Evolutionary conservation across 2,797 vertebrate genomes (phyloP).

Genomic region (Echeneis naucrates): DNA sequence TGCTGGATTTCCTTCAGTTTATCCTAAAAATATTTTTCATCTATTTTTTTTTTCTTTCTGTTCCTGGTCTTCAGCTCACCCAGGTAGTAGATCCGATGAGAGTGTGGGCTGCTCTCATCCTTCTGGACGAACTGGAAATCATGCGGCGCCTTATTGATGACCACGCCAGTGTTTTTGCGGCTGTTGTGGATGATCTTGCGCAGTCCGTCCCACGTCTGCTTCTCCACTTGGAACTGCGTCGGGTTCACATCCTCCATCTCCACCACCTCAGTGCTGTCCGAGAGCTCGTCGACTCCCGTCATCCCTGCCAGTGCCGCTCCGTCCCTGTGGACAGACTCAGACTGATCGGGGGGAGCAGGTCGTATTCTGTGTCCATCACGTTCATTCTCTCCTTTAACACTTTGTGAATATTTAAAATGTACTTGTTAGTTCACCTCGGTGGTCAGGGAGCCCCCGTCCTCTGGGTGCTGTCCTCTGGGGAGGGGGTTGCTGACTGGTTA

Average conservation of each 20-base stretch:
- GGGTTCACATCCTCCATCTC: slow-evolving; percentile 89
- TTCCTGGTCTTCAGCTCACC: slow-evolving; percentile 86
- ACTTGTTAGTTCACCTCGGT: neutral
- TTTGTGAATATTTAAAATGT: neutral
- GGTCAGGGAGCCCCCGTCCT: no score
- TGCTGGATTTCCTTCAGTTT: no score
- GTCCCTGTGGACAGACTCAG: slow-evolving; percentile 41
- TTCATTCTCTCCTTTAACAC: neutral
- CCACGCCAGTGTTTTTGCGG: slow-evolving; percentile 91
- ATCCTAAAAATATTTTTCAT: no score
- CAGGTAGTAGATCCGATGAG: slow-evolving; percentile 95
- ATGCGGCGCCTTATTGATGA: slow-evolving; percentile 94
- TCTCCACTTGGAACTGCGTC: slow-evolving; percentile 92
- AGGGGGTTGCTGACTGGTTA: no score
- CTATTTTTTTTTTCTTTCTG: no score
- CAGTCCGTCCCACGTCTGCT: slow-evolving; percentile 93
- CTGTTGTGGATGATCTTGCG: slow-evolving; percentile 94
- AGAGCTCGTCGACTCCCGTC: slow-evolving; percentile 87
- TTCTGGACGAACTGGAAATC: slow-evolving; percentile 96
- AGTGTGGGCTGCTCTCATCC: slow-evolving; percentile 91
- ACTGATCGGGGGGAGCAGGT: slow-evolving; percentile 28
- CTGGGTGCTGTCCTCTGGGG: no score
- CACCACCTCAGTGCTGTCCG: slow-evolving; percentile 87
- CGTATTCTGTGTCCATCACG: no score
- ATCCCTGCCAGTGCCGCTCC: slow-evolving; percentile 76